Base-by-base conservation (phyloP, 2,797 vertebrate species). In the Sorex maritimensis region DNA sequence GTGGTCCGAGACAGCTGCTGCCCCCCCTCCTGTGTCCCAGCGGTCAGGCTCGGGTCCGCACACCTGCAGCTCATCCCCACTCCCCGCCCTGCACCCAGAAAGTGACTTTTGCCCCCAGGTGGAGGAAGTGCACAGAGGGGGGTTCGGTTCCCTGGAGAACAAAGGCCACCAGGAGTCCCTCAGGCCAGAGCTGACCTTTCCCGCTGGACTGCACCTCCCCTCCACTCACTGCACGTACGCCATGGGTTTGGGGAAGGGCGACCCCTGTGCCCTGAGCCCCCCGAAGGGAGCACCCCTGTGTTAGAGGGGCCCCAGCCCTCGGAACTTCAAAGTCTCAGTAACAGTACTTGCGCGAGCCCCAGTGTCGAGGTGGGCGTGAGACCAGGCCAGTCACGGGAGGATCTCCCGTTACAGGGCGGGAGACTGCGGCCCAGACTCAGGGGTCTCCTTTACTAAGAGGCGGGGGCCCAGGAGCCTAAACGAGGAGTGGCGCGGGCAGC, bases 401-500 rank as follows among this genome's bases (percentile, higher is more conserved):
- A 13, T 46, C n/a, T 92, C 87, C 10, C 4, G 17, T 74, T 58
- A 69, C 46, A 46, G 19, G 86, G 65, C 34, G 65, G 41, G 23
- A 81, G 77, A 69, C n/a, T 2, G 24, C 68, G 72, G 17, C 15
- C 77, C 72, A 88, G 44, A 67, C 63, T 21, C 15, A 10, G 34
- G 19, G 21, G 41, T 21, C 41, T 86, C 92, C 46, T 19, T 38
- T 58, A 65, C 67, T 4, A 11, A 44, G 28, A 75, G 81, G 85
- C 34, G 23, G 0, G 2, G 7, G n/a, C 26, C 38, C 11, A 9
- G 1, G 34, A 46, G 13, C 69, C 44, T 0, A 3, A 0, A 69
- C 63, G 63, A 52, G 38, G 38, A 63, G 58, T 67, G 44, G 21
- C 14, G 2, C 3, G 23, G 13, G 14, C 3, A 46, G 23, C 75